phyloP scores from a whole-genome alignment of 2,797 vertebrate genomes.

The Artibeus jamaicensis region DNA sequence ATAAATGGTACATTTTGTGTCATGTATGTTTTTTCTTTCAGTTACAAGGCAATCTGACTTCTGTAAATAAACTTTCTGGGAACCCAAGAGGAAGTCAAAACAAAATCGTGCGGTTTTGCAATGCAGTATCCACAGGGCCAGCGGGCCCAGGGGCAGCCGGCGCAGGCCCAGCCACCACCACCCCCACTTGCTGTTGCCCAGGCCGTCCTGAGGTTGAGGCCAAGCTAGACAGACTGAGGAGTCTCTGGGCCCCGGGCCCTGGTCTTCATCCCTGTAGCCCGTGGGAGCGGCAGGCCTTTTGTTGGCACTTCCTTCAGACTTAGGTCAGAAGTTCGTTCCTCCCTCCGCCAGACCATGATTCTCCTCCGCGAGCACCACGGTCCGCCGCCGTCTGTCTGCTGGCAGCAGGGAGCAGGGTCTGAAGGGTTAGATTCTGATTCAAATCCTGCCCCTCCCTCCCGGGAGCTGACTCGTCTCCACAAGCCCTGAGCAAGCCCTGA shows the following conservation, averaged over 20 bases:
- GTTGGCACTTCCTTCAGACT: neutral
- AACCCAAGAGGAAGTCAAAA: neutral
- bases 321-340: neutral
- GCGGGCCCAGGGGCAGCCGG: neutral
- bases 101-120: neutral
- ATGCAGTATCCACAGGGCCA: no score
- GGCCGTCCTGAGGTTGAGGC: neutral
- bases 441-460: neutral
- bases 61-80: neutral
- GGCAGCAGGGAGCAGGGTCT: neutral
- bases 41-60: neutral
- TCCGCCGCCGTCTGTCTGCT: neutral
- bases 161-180: no score
- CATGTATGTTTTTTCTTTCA: neutral
- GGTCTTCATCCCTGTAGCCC: neutral
- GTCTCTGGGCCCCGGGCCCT: neutral
- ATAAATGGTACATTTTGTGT: neutral
- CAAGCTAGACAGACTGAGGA: fast-evolving
- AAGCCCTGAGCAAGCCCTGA: neutral
- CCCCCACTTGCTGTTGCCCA: fast-evolving
- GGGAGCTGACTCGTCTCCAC: neutral
- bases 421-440: neutral
- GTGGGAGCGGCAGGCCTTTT: neutral
- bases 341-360: neutral
- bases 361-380: neutral